These are phyloP conservation scores for Sebastes vulpes DNA, from an alignment of 2,797 vertebrate species.

Conservation along the genomic window DNA sequence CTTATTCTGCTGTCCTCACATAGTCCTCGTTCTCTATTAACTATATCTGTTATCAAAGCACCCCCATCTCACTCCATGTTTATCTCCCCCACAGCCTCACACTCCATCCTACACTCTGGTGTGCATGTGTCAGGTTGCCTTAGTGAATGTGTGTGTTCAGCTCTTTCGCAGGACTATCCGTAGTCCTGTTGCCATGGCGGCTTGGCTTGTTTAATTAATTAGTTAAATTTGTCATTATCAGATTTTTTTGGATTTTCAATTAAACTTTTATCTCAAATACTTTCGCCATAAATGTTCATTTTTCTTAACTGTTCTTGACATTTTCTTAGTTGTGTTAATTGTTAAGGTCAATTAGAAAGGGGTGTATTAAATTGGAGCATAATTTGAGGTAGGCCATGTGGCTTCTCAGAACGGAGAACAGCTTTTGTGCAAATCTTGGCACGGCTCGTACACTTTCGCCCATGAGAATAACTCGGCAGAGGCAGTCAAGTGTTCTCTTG, in stretches of 20 bases:
- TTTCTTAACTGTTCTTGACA: not conserved
- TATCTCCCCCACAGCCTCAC: not conserved
- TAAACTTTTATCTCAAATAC: not conserved
- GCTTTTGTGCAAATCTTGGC: constrained; percentile 49
- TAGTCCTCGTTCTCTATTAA: not conserved
- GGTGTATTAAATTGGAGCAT: not conserved
- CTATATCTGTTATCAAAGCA: not conserved
- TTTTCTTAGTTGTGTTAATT: not conserved
- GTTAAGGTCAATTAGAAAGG: not conserved
- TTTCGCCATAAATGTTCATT: not conserved
- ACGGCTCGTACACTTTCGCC: constrained; percentile 1
- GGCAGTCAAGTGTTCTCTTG: constrained; percentile 37
- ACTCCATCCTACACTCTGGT: constrained; percentile 5
- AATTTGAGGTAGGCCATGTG: constrained; percentile 17
- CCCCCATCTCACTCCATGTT: not conserved
- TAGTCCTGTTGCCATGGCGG: constrained; percentile 12
- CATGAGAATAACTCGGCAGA: constrained; percentile 40
- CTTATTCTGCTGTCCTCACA: not conserved
- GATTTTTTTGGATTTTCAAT: not conserved
- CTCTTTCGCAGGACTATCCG: not conserved
- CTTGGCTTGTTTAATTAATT: not conserved
- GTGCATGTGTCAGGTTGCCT: constrained; percentile 5
- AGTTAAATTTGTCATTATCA: not conserved
- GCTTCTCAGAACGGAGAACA: constrained; percentile 9
- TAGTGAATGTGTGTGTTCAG: constrained; percentile 7